Evolutionary conservation across 2,888 invertebrate species (phyloP), one percentile per base, ranked within the genome.

Genomic region (Drosophila ezoana): DNA sequence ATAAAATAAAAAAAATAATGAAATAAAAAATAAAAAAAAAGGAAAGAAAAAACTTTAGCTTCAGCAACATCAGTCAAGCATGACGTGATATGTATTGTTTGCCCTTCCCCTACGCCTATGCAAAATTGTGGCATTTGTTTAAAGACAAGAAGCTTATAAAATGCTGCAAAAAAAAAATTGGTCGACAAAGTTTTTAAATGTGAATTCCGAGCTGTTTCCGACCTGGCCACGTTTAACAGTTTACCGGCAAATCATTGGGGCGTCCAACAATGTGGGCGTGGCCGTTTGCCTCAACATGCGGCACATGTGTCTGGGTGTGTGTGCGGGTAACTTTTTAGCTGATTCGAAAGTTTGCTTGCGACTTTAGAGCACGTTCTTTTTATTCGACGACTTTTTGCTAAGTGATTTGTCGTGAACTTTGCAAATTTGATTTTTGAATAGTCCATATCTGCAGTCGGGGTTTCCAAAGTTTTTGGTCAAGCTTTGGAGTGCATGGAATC

Each of bases 361-460:
- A 79, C 82, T 85, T 75, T 68, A 38, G 76, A 75, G 65, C 74
- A 75, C 79, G 63, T 72, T 69, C 62, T 49, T 40, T 75, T 61
- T 60, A 63, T 65, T 35, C 14, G 60, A 52, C 63, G 68, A 62
- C 66, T 81, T 76, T 81, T 72, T 77, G 64, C 67, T 82, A 84
- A 84, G 83, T 85, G 88, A 84, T 84, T 84, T 82, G 87, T 87
- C 87, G 73, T 76, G 77, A 81, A 72, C 72, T 81, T 75, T 80
- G 49, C 54, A 59, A 75, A 85, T 87, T 82, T 82, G 67, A 79
- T 80, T 82, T 79, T 66, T 75, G 60, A 81, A 72, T 67, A 58
- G 72, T 38, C 49, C 72, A 57, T 43, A 48, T 70, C 57, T 54
- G 35, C 38, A 57, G 65, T 47, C 47, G 33, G 49, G 3, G 4